Conservation (phyloP, 2,888 invertebrate species). For the Hedychridium roseum region DNA sequence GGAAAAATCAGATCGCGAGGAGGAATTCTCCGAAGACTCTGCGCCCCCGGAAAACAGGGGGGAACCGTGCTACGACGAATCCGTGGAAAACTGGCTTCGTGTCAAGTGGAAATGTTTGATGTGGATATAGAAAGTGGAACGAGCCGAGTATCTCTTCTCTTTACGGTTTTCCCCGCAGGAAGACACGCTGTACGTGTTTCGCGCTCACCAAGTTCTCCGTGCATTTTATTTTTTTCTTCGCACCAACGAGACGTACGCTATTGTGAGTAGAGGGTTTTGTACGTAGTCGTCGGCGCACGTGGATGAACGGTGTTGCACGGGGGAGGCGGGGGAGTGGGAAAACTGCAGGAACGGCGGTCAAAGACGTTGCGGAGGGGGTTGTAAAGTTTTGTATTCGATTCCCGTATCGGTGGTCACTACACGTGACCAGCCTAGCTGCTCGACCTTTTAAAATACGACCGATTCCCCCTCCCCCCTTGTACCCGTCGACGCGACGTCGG, state of each 20-base stretch:
- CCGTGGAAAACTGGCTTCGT: too few relatives aligned
- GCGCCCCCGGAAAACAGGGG: too few relatives aligned
- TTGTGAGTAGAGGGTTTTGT: constrained; percentile 1
- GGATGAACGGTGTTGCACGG: constrained; percentile 24
- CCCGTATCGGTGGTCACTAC: constrained; percentile 58
- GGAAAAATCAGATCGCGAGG: too few relatives aligned
- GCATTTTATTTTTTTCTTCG: constrained; percentile 22
- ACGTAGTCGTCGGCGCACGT: too few relatives aligned
- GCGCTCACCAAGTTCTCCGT: constrained; percentile 24
- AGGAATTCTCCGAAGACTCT: too few relatives aligned
- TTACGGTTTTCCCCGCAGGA: constrained; percentile 29
- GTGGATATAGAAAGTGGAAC: too few relatives aligned
- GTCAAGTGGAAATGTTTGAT: too few relatives aligned
- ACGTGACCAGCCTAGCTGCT: constrained; percentile 58
- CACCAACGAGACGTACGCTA: constrained; percentile 19
- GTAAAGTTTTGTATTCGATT: constrained; percentile 57
- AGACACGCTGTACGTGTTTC: constrained; percentile 33
- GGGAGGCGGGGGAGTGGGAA: constrained; percentile 20
- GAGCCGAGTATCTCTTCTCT: constrained; percentile 23
- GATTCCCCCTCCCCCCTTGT: too few relatives aligned
- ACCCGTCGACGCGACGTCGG: too few relatives aligned
- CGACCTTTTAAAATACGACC: constrained; percentile 38
- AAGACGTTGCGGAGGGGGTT: constrained; percentile 32
- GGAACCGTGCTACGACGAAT: too few relatives aligned
- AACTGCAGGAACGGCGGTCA: constrained; percentile 19